A percentile compares a stretch with the other conserved stretches of the same genome.
These are phyloP conservation scores for Ommatoiulus sabulosus DNA, from an alignment of 2,888 invertebrate genomes.

Conservation along the genomic window DNA sequence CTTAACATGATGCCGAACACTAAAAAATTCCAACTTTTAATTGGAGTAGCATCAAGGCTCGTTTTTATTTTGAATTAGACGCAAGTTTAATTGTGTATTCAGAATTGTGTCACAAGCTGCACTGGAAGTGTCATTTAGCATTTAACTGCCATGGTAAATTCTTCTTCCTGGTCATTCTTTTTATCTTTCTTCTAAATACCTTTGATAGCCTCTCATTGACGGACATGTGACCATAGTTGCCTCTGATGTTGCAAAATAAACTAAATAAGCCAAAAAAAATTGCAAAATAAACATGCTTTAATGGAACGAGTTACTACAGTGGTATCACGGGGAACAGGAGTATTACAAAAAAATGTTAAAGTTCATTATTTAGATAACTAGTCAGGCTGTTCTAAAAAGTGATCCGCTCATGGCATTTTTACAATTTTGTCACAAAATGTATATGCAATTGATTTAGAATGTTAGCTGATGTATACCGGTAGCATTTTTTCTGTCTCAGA, in stretches of 20 bases:
- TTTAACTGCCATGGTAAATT: background rate
- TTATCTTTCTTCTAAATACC: background rate
- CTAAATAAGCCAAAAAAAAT: background rate
- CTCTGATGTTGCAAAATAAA: background rate
- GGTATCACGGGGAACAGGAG: background rate
- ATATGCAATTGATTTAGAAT: background rate
- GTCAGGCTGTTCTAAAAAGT: background rate
- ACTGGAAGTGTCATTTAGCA: background rate
- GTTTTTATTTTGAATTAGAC: background rate
- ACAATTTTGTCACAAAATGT: slow-evolving; percentile 4
- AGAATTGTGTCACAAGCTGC: background rate
- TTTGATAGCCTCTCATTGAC: background rate
- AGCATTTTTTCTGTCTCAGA: too few relatives aligned
- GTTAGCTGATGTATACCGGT: background rate
- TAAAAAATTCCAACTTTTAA: background rate
- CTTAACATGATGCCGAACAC: background rate
- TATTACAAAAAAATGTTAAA: too few relatives aligned
- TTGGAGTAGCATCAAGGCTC: background rate
- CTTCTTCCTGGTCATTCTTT: background rate
- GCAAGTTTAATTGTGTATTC: background rate
- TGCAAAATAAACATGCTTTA: background rate
- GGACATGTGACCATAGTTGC: background rate
- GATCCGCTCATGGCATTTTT: background rate
- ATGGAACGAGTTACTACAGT: background rate
- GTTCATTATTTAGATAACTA: background rate